Conservation (phyloP, 1,140 invertebrate species). For the Rhizoglyphus robini region DNA sequence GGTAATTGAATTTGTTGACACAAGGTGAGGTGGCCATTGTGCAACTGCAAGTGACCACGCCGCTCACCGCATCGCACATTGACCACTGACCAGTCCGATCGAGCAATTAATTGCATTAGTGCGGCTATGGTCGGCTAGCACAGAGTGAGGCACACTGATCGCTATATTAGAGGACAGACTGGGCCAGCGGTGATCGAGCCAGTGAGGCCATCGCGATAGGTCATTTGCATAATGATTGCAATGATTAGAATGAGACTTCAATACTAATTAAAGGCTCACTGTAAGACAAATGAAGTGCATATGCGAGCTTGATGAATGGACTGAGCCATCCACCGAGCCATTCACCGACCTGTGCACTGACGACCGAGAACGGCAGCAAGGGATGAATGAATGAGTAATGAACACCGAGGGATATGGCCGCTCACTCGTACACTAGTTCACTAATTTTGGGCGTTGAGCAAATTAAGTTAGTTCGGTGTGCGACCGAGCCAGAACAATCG, state of each 20-base stretch:
- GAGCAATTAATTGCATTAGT: no score
- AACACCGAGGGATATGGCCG: background rate
- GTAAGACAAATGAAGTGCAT: slow-evolving; percentile 1
- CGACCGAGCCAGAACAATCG: background rate
- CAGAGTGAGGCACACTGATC: no score
- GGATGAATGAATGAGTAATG: slow-evolving; percentile 10
- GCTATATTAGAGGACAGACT: no score
- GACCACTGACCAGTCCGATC: no score
- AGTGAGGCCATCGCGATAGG: no score
- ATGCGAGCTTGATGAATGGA: slow-evolving; percentile 6
- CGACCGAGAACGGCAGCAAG: background rate
- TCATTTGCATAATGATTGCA: slow-evolving; percentile 6
- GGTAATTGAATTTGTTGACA: no score
- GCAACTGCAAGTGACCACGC: no score
- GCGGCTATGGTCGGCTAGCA: no score
- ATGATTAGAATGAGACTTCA: background rate
- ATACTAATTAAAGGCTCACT: slow-evolving; percentile 1
- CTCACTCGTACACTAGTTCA: no score
- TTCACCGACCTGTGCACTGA: background rate
- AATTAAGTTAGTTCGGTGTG: slow-evolving; percentile 6
- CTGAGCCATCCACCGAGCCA: background rate
- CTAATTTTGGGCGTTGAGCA: slow-evolving; percentile 6
- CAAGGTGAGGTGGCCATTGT: no score
- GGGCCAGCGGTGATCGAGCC: no score
- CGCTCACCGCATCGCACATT: no score